These are phyloP conservation scores for Rhamphomyia laevipes DNA, from an alignment of 2,888 invertebrate genomes.

Conservation along the genomic window DNA sequence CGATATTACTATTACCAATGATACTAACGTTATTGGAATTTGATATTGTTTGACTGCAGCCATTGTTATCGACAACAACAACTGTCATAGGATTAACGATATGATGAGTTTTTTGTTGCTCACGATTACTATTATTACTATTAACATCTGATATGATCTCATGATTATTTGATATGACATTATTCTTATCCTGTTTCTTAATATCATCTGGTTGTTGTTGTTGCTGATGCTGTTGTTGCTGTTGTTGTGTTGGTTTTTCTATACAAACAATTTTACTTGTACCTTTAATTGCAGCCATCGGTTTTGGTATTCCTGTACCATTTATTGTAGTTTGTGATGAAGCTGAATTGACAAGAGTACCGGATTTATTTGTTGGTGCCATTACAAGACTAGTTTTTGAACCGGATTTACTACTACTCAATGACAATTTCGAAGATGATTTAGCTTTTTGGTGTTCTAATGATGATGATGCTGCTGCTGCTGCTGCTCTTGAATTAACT, in stretches of 20 bases:
- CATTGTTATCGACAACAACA: conserved; percentile 5
- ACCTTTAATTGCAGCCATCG: conserved; percentile 84
- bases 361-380: conserved; percentile 12
- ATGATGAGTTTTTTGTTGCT: conserved; percentile 17
- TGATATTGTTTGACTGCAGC: conserved; percentile 13
- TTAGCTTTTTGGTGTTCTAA: conserved; percentile 41
- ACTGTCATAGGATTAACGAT: conserved; percentile 22
- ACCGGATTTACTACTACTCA: conserved; percentile 19
- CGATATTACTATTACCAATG: conserved; percentile 25
- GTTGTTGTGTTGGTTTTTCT: conserved; percentile 8
- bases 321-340: conserved; percentile 21
- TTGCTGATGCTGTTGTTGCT: conserved; percentile 11
- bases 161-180: conserved; percentile 11
- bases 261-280: conserved; percentile 56
- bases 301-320: conserved; percentile 71
- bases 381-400: conserved; percentile 30
- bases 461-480: conserved; percentile 24
- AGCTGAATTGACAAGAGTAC: background rate
- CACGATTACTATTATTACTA: conserved; percentile 2
- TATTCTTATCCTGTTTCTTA: background rate
- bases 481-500: conserved; percentile 37
- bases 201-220: conserved; percentile 9
- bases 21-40: conserved; percentile 14
- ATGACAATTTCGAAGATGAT: conserved; percentile 37
- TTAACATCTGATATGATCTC: conserved; percentile 19